Base-by-base conservation (phyloP, 2,888 invertebrate genomes). In the Drosophila kuntzei region DNA sequence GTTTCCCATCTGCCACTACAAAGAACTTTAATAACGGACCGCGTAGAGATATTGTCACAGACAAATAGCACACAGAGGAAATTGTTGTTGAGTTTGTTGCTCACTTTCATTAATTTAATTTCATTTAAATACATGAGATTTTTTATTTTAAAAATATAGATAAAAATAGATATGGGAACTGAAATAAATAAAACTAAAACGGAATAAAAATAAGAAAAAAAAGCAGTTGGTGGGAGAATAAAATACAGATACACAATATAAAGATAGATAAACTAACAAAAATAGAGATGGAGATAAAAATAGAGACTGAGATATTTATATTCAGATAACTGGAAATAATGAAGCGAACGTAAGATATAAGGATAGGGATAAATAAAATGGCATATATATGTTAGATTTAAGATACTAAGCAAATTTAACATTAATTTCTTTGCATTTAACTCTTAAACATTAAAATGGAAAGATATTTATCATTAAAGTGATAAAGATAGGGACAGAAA, bases 1-100 rank as follows among this genome's bases (percentile, higher is more conserved):
- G 51, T 53, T 37, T 16, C 51, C 49, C 37, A 16, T 58, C 18
- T 14, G 32, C 27, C 47, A 34, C 29, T 25, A 60, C 32, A 59
- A 58, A 47, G 51, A 18, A 25, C 50, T 37, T 51, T 51, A 37
- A 53, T 39, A 53, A 29, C 27, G 27, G 25, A 27, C 37, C 12
- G 29, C n/a, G 43, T 11, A 12, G 7, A 12, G 18, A 29, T 16
- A 18, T 50, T 36, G 20, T 22, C 36, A 36, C 20, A 36, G 36
- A 55, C 44, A 55, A 25, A 55, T 22, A 34, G 51, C 25, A n/a
- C n/a, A n/a, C n/a, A 1, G n/a, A 43, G 22, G 39, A 71, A 64
- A 67, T 55, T 64, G 66, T 67, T 75, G 68, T 58, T 65, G 64
- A 27, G 49, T 59, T 43, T 51, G 11, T 18, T 32, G 47, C 55